Evolutionary conservation across 2,888 invertebrate genomes (phyloP), one percentile per base, ranked within the genome.

Genomic region (Caradrina kadenii): DNA sequence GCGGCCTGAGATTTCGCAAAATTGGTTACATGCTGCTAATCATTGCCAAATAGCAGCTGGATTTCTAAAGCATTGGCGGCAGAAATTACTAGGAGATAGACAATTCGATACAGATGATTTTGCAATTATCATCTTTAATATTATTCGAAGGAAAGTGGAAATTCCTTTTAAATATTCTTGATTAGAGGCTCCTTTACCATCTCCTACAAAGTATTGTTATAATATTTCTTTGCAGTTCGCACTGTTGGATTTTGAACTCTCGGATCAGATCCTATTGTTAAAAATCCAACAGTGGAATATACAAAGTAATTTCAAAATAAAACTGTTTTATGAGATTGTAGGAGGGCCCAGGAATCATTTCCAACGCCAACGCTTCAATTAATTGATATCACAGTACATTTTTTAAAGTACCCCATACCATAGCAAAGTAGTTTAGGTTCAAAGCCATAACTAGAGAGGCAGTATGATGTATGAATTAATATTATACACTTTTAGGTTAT

Each of bases 371-470:
- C 63, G 10, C 39, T 65, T 58, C 17, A 17, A 5, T 11, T 35
- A 63, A 26, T 68, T 22, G 59, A 3, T 6, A 45, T 39, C 11
- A 62, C 19, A 63, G 39, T 66, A 72, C 26, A 68, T 50, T 35
- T 19, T 35, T 54, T 31, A 58, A 56, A 69, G 60, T 68, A 71
- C 63, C 72, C 67, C 70, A 70, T 69, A 79, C 82, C 80, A 81
- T 56, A 83, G 76, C 76, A 82, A 75, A 55, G 74, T 50, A 81
- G 73, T 73, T 78, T 58, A 56, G 56, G 62, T 59, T 35, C 10
- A 73, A 82, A 84, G 83, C 83, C 79, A 81, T 81, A 73, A 82
- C 79, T 71, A 75, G 62, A 69, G 50, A 75, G 54, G 64, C 54
- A 8, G 63, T 64, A 77, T 62, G 55, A 60, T 65, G 50, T 61